These are phyloP conservation scores for Nixonia krombeini DNA, from an alignment of 1,140 invertebrate genomes.

Conservation along the genomic window DNA sequence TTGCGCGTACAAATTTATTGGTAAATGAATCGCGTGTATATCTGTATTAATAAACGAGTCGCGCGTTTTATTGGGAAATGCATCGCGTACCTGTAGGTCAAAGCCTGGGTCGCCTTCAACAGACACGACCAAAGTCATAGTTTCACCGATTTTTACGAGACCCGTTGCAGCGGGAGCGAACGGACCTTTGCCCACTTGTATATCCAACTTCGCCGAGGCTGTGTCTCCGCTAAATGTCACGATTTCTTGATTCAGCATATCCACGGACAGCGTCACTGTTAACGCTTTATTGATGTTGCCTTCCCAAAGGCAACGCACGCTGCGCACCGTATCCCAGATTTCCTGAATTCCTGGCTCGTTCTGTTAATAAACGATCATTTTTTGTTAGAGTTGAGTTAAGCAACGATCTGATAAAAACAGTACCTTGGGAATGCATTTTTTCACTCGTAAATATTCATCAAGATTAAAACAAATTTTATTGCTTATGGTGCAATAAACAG, in stretches of 20 bases:
- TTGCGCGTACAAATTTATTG: too few relatives aligned
- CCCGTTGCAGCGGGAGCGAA: constrained; percentile 83
- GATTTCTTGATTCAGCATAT: constrained; percentile 84
- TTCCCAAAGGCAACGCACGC: constrained; percentile 87
- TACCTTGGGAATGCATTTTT: too few relatives aligned
- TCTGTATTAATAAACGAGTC: too few relatives aligned
- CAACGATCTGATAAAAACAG: constrained; percentile 1
- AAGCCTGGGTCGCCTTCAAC: constrained; percentile 86
- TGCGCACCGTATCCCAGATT: constrained; percentile 85
- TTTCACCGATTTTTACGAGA: constrained; percentile 86
- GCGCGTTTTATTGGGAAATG: too few relatives aligned
- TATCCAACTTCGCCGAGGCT: constrained; percentile 83
- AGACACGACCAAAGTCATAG: constrained; percentile 85
- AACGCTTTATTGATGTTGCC: constrained; percentile 83
- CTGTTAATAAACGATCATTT: constrained; percentile 51
- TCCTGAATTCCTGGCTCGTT: constrained; percentile 87
- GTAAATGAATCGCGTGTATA: too few relatives aligned
- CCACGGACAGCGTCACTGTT: constrained; percentile 81
- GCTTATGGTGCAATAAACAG: too few relatives aligned
- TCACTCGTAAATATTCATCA: too few relatives aligned
- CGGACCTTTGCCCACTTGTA: constrained; percentile 84
- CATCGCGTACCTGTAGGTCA: too few relatives aligned
- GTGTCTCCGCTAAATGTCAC: constrained; percentile 89
- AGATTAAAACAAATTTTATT: too few relatives aligned
- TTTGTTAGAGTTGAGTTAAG: neutral